These are phyloP conservation scores for Distichodus sexfasciatus DNA, from an alignment of 2,797 vertebrate genomes.

Conservation along the genomic window DNA sequence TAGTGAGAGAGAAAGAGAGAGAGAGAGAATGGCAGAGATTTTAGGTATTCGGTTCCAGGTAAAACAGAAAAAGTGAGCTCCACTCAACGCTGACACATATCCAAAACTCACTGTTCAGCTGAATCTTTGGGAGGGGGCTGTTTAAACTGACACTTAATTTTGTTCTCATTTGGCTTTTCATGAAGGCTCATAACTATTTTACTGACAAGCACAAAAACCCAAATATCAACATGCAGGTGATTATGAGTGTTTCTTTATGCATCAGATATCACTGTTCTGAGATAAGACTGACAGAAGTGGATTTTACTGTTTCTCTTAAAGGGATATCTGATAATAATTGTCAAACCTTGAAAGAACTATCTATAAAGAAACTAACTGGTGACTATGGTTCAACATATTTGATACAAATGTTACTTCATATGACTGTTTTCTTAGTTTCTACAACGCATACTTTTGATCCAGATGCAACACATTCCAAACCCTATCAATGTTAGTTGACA, in stretches of 20 bases:
- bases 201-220: not conserved
- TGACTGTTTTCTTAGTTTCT: not conserved
- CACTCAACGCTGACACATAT: not conserved
- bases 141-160: not conserved
- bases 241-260: not conserved
- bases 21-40: not conserved
- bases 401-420: not conserved
- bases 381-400: not conserved
- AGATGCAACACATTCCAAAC: not conserved
- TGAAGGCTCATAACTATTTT: not conserved
- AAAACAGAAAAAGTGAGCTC: slow-evolving; percentile 13
- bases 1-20: not conserved
- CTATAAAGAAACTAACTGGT: not conserved
- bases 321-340: not conserved
- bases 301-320: not conserved
- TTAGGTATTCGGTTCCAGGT: slow-evolving; percentile 28
- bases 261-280: not conserved
- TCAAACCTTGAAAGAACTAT: not conserved
- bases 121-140: not conserved
- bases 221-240: slow-evolving; percentile 1
- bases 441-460: not conserved
- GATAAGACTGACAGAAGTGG: not conserved
- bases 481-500: not conserved
- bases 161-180: not conserved
- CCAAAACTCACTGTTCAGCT: too few species aligned